Evolutionary conservation across 2,888 invertebrate genomes (phyloP), one percentile per base, ranked within the genome.

Genomic region (Tenthredo livida): DNA sequence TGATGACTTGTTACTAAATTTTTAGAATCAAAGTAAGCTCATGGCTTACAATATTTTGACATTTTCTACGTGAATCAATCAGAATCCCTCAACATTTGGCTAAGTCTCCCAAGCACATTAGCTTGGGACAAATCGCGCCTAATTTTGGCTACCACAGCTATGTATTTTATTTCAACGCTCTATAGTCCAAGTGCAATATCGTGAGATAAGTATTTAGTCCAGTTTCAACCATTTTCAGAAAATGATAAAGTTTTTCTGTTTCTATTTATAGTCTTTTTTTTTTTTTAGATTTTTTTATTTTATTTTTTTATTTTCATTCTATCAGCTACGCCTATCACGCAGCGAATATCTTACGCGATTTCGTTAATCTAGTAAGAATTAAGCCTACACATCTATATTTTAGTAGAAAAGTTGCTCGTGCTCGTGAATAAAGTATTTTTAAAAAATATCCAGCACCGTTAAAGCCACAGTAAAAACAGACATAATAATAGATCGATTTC

Each of bases 51-150:
- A 84, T 84, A 67, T 37, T 43, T 72, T 67, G 85, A 85, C 86
- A 87, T 77, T 85, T 86, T 84, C 61, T 75, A 85, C 84, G 84
- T 86, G 84, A 84, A 85, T 67, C 85, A 85, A 72, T 84, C 84
- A 54, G 29, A 67, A 58, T 85, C 80, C 70, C 77, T 65, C 58
- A 50, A 54, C 47, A 73, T 84, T 82, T 85, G 80, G 85, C 85
- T 54, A 58, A 58, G 65, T 70, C 80, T 72, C 77, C 77, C 72
- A 70, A 43, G 9, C 29, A 70, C 58, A 25, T 21, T 67, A 40
- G 37, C 54, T 54, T 65, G 77, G 29, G 82, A 82, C 33, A 40
- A 70, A 85, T 85, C 67, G 43, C 78, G 58, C 82, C 82, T 82
- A 85, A 85, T 82, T 85, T 85, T 82, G 50, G 82, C 85, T 85